A percentile compares a stretch with the other conserved stretches of the same genome.
These are phyloP conservation scores for Trisateles emortualis DNA, from an alignment of 2,888 invertebrate species.

Conservation along the genomic window DNA sequence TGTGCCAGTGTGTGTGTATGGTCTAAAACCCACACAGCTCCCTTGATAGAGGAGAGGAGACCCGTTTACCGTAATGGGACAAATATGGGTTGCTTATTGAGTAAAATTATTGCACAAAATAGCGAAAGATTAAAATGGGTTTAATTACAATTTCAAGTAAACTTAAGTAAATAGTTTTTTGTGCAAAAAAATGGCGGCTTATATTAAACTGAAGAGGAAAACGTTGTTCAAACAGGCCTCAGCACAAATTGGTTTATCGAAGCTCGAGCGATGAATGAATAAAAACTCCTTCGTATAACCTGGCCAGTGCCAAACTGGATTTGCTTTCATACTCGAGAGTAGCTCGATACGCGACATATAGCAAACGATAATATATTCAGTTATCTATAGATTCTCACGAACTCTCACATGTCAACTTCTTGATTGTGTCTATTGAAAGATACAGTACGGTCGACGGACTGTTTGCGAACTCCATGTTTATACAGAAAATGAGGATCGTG, in stretches of 20 bases:
- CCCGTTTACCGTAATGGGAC: no score
- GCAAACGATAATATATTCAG: slow-evolving; percentile 35
- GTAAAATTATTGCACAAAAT: no score
- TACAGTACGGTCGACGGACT: no score
- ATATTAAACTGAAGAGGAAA: slow-evolving; percentile 22
- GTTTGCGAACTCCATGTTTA: no score
- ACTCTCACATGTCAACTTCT: slow-evolving; percentile 17
- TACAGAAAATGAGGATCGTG: no score
- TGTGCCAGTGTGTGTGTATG: no score
- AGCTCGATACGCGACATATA: slow-evolving; percentile 8
- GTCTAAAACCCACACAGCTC: no score
- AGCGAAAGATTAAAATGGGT: background rate
- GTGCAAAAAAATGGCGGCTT: slow-evolving; percentile 17
- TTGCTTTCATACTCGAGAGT: slow-evolving; percentile 13
- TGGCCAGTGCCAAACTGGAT: slow-evolving; percentile 17
- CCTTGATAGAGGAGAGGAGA: no score
- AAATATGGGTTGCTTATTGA: no score
- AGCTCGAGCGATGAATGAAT: slow-evolving; percentile 25
- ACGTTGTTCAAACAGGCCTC: slow-evolving; percentile 25
- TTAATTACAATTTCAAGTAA: background rate
- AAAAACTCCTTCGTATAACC: slow-evolving; percentile 19
- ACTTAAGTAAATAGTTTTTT: no score
- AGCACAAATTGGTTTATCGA: slow-evolving; percentile 43
- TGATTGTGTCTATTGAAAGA: slow-evolving; percentile 31
- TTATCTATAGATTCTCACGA: slow-evolving; percentile 26